A percentile compares a stretch with the other conserved stretches of the same genome.
phyloP scores from a whole-genome alignment of 2,797 vertebrate genomes.

The Urosaurus nigricauda region DNA sequence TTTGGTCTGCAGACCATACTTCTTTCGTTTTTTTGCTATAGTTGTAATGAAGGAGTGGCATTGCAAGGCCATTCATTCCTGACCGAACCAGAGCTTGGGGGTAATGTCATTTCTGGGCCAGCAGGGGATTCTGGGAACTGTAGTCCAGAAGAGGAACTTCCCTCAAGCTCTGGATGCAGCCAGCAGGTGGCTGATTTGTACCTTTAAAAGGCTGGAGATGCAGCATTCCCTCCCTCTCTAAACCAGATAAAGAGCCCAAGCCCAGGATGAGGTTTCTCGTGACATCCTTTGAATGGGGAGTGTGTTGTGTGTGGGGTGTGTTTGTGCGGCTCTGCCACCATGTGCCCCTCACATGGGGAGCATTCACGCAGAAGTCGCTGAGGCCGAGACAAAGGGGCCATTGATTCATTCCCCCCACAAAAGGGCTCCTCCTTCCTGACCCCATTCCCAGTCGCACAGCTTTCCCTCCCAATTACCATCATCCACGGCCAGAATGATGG shows the following conservation, averaged over 20 bases:
- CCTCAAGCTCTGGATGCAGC: too few relatives aligned
- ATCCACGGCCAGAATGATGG: slow-evolving; percentile 84
- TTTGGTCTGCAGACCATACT: too few relatives aligned
- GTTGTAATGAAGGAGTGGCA: too few relatives aligned
- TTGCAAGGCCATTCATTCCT: background rate
- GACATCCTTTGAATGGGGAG: background rate
- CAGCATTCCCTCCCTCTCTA: background rate
- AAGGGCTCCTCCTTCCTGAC: background rate
- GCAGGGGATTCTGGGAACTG: background rate
- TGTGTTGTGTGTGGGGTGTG: too few relatives aligned
- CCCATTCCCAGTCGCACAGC: background rate
- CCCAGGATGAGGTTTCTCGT: background rate
- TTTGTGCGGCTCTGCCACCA: background rate
- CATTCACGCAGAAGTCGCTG: background rate
- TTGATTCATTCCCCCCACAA: slow-evolving; percentile 28
- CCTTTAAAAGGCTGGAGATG: background rate
- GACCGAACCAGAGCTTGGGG: background rate
- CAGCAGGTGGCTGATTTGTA: background rate
- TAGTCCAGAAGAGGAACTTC: background rate
- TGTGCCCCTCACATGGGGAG: slow-evolving; percentile 23
- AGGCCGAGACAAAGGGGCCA: slow-evolving; percentile 47
- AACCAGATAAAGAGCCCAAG: background rate
- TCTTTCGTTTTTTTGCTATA: too few relatives aligned
- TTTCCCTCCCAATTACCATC: slow-evolving; percentile 78
- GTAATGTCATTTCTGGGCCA: background rate